phyloP scores from a whole-genome alignment of 2,888 invertebrate species.

The Bellardia bayeri region DNA sequence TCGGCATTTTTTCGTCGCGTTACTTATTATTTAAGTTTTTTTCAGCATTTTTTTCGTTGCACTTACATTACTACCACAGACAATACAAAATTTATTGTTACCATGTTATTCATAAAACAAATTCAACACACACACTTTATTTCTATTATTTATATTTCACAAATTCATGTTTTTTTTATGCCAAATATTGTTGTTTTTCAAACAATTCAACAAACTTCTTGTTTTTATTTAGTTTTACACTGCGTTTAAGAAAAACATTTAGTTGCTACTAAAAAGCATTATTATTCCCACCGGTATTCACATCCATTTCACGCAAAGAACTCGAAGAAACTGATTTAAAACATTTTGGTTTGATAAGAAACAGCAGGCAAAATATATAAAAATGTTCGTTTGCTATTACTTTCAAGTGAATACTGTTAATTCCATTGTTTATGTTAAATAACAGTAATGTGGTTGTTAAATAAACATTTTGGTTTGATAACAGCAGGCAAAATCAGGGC shows the following conservation, averaged over 20 bases:
- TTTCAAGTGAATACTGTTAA: too few relatives aligned
- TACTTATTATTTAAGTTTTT: slow-evolving; percentile 15
- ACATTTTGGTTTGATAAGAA: slow-evolving; percentile 29
- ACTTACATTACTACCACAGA: slow-evolving; percentile 60
- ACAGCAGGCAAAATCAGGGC: too few relatives aligned
- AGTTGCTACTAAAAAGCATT: neutral
- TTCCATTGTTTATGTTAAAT: too few relatives aligned
- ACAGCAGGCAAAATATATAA: too few relatives aligned
- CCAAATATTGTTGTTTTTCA: slow-evolving; percentile 33
- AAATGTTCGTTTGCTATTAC: too few relatives aligned
- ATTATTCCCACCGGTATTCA: neutral
- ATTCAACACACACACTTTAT: slow-evolving; percentile 11
- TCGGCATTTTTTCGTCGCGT: slow-evolving; percentile 5
- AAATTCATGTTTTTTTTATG: slow-evolving; percentile 22
- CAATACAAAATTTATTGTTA: slow-evolving; percentile 60
- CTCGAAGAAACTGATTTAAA: slow-evolving; percentile 62
- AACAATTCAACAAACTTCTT: slow-evolving; percentile 19
- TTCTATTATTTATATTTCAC: neutral
- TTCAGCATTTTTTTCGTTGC: slow-evolving; percentile 5
- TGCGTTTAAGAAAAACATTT: slow-evolving; percentile 28
- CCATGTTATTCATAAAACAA: slow-evolving; percentile 5
- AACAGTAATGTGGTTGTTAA: too few relatives aligned
- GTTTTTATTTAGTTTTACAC: slow-evolving; percentile 48
- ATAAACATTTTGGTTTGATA: neutral
- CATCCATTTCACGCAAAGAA: slow-evolving; percentile 58